Percentiles rank a stretch among this genome's conserved stretches.
Evolutionary conservation across 1,140 invertebrate species (phyloP).

Genomic region (Eupeodes corollae): DNA sequence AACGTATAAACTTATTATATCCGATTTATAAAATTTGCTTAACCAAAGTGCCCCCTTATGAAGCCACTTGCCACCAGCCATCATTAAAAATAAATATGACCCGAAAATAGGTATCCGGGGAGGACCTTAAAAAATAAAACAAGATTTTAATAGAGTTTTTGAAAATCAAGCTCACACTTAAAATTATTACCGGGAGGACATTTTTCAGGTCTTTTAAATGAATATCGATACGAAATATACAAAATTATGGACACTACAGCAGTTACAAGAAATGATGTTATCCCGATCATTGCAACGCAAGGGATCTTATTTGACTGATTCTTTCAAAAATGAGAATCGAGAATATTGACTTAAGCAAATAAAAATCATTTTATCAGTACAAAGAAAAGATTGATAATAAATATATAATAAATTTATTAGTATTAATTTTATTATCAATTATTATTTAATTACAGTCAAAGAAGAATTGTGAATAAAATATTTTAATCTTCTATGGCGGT

Average conservation of each 20-base stretch:
- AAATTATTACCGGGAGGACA: conserved; percentile 26
- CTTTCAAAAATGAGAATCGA: too few relatives aligned
- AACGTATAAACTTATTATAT: conserved; percentile 37
- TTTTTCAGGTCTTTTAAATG: conserved; percentile 13
- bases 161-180: not conserved
- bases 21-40: conserved; percentile 36
- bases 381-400: too few relatives aligned
- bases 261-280: conserved; percentile 18
- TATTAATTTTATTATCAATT: too few relatives aligned
- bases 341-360: too few relatives aligned
- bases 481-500: too few relatives aligned
- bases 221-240: conserved; percentile 22
- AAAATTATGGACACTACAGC: conserved; percentile 12
- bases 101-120: conserved; percentile 29
- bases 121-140: conserved; percentile 13
- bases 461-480: too few relatives aligned
- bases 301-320: too few relatives aligned
- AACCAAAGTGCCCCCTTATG: conserved; percentile 26
- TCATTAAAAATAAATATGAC: conserved; percentile 29
- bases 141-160: not conserved
- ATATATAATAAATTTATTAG: too few relatives aligned
- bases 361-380: too few relatives aligned
- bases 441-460: too few relatives aligned
- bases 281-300: conserved; percentile 6
- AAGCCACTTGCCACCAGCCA: conserved; percentile 24